Conservation (phyloP, 2,797 vertebrate species). For the Melanotaenia trifasciata region DNA sequence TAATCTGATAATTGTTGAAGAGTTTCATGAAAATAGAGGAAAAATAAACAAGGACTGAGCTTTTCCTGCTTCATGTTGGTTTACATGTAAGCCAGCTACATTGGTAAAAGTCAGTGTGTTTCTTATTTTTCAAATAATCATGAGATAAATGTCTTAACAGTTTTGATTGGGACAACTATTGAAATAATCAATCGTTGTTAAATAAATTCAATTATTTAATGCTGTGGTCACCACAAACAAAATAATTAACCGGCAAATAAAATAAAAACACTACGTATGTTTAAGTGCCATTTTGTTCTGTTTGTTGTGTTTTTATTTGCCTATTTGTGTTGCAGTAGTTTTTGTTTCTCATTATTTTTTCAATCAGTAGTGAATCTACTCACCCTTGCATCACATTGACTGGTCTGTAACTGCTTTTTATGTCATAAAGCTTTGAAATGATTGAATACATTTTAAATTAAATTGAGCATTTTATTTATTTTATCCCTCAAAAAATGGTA, state of each 20-base stretch:
- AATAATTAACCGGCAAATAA: too few species aligned
- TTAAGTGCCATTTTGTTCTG: too few species aligned
- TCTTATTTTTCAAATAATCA: too few species aligned
- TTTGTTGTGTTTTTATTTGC: too few species aligned
- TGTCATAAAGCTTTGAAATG: neutral
- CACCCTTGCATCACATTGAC: neutral
- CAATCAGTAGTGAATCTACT: neutral
- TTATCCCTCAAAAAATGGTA: neutral
- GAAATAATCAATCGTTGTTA: too few species aligned
- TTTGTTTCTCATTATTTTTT: neutral
- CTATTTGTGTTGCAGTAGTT: too few species aligned
- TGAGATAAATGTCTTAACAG: too few species aligned
- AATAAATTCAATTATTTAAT: too few species aligned
- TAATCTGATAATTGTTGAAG: neutral
- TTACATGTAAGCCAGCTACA: neutral
- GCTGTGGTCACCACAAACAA: too few species aligned
- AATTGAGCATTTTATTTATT: neutral
- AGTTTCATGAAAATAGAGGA: neutral
- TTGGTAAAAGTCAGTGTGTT: neutral
- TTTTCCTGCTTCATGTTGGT: slow-evolving; percentile 1
- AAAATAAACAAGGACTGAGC: neutral
- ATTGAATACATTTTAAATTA: neutral
- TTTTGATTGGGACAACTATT: too few species aligned
- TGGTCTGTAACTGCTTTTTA: neutral
- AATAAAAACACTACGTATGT: too few species aligned